phyloP scores from a whole-genome alignment of 2,888 invertebrate species.

The Dolomedes plantarius region DNA sequence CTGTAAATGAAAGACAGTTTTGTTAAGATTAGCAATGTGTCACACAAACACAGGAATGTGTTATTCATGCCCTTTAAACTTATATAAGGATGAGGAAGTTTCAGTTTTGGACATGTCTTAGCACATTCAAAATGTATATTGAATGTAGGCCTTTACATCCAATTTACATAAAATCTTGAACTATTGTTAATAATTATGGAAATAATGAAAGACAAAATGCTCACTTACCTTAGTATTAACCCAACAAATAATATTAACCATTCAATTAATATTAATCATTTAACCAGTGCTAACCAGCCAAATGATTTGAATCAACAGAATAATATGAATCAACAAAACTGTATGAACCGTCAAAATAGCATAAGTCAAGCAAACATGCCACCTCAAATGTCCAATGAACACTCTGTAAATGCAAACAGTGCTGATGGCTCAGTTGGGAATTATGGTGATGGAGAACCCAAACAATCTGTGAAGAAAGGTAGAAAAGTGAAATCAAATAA shows the following conservation, averaged over 20 bases:
- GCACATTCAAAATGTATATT: too few relatives aligned
- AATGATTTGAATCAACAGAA: conserved; percentile 9
- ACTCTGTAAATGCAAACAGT: background rate
- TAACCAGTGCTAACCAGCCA: background rate
- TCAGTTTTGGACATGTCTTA: too few relatives aligned
- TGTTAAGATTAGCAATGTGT: too few relatives aligned
- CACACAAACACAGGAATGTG: too few relatives aligned
- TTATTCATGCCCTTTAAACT: too few relatives aligned
- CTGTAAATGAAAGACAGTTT: too few relatives aligned
- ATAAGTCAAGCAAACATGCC: background rate
- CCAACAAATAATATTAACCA: conserved; percentile 36
- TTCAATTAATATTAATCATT: conserved; percentile 15
- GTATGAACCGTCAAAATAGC: background rate
- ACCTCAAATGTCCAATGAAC: background rate
- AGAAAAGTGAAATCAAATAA: conserved; percentile 52
- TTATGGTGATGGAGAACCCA: conserved; percentile 15
- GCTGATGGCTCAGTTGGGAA: background rate
- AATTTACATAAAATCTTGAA: too few relatives aligned
- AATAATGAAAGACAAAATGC: conserved; percentile 53
- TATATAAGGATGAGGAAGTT: too few relatives aligned
- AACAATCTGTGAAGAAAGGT: conserved; percentile 32
- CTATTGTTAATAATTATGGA: conserved; percentile 47
- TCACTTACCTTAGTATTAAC: conserved; percentile 38
- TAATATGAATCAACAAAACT: background rate
- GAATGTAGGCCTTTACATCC: too few relatives aligned